A percentile compares a stretch with the other conserved stretches of the same genome.
Evolutionary conservation across 2,797 vertebrate genomes (phyloP).

Genomic region (Myoxocephalus aenaeus): DNA sequence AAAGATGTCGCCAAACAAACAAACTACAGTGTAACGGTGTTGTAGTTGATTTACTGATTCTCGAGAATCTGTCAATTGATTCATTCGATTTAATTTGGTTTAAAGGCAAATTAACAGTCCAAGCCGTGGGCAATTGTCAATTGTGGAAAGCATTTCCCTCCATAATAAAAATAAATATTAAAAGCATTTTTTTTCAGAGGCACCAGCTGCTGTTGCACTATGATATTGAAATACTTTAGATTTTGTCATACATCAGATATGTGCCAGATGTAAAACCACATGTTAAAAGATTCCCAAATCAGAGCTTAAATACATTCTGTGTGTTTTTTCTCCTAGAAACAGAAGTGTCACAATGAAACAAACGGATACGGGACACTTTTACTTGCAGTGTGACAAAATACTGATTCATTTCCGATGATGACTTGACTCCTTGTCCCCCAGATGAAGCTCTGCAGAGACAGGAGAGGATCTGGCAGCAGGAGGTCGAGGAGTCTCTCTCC

Average conservation of each 20-base stretch:
- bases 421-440: slow-evolving; percentile 31
- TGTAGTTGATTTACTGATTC: too few relatives aligned
- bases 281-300: neutral
- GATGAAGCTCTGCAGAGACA: slow-evolving; percentile 71
- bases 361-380: neutral
- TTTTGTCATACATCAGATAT: neutral
- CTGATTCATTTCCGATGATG: neutral
- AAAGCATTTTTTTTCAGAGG: neutral
- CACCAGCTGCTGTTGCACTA: neutral
- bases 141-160: neutral
- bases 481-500: slow-evolving; percentile 73
- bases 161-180: neutral
- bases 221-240: too few relatives aligned
- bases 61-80: neutral
- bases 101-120: neutral
- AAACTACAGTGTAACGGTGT: too few relatives aligned
- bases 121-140: neutral
- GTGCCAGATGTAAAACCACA: neutral
- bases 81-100: neutral
- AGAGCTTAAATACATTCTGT: neutral
- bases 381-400: neutral
- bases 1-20: too few relatives aligned
- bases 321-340: neutral
- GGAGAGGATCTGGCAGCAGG: slow-evolving; percentile 76
- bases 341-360: neutral